Evolutionary conservation across 2,797 vertebrate species (phyloP).

Genomic region (Merluccius polli): DNA sequence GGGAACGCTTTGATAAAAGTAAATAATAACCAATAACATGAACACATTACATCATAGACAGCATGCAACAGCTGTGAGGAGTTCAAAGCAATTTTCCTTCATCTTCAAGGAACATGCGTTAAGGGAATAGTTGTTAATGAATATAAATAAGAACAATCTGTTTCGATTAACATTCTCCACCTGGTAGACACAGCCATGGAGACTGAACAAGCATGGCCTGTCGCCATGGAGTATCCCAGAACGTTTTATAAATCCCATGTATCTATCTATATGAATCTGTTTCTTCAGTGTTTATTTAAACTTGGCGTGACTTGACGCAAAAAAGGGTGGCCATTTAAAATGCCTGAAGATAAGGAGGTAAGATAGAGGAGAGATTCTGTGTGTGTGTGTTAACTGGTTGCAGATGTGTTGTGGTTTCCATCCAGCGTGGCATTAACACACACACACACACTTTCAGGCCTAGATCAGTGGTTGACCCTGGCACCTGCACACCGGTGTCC

Average conservation of each 20-base stretch:
- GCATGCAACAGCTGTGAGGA: neutral
- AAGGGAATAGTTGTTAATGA: neutral
- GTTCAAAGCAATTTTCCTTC: neutral
- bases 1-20: neutral
- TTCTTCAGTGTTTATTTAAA: neutral
- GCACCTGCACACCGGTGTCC: neutral
- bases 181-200: neutral
- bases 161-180: neutral
- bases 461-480: neutral
- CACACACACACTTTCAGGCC: neutral
- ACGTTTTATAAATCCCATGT: neutral
- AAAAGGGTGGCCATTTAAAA: neutral
- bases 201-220: neutral
- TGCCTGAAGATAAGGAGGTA: neutral
- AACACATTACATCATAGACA: neutral
- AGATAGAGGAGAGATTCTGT: neutral
- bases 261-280: neutral
- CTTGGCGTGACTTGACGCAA: neutral
- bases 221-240: neutral
- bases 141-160: neutral
- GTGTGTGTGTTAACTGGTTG: conserved; percentile 5
- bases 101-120: neutral
- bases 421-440: neutral
- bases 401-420: neutral
- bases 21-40: neutral